Evolutionary conservation across 2,113 vertebrate genomes (phyloP), one percentile per base, ranked within the genome.

Genomic region (Labrus mixtus): DNA sequence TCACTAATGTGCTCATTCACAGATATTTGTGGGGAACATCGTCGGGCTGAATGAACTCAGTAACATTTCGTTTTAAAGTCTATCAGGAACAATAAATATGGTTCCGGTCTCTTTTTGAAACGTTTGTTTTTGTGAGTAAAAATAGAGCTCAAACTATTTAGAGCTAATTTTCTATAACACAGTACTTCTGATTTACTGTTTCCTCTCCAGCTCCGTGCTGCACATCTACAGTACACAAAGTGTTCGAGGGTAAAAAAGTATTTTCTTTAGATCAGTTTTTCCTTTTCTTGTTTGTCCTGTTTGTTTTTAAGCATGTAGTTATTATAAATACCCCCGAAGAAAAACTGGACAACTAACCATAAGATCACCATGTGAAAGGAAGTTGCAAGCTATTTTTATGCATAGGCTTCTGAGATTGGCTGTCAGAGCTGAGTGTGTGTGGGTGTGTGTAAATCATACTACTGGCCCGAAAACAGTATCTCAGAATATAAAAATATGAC

Each of bases 61-160:
- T 11, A 41, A 61, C 7, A 8, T 1, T 39, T 17, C 41, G 41
- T 50, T 37, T 20, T 15, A 58, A 48, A 63, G 13, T 36, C 29
- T 66, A 43, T 66, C 13, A 46, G 48, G 9, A 17, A 29, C 19
- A 39, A 3, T 56, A 9, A 8, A 19, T 54, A 9, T 33, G 29
- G 4, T 45, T 51, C 48, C 8, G 23, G 12, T 67, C 20, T 22
- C 4, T 0, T 45, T 43, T 53, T 37, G 22, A 58, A 20, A 23
- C 20, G 41, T 69, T 37, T 69, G 43, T 22, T 8, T 48, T 54
- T 19, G 9, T 74, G 75, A 57, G n/a, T 71, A 33, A 45, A 22
- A 72, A 69, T 46, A 39, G 55, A 69, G 51, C 36, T n/a, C 29
- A 56, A 20, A 46, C 25, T 87, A 61, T 77, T 83, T 58, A 60